Base-by-base conservation (phyloP, 2,797 vertebrate species). In the Siniperca undulata region DNA sequence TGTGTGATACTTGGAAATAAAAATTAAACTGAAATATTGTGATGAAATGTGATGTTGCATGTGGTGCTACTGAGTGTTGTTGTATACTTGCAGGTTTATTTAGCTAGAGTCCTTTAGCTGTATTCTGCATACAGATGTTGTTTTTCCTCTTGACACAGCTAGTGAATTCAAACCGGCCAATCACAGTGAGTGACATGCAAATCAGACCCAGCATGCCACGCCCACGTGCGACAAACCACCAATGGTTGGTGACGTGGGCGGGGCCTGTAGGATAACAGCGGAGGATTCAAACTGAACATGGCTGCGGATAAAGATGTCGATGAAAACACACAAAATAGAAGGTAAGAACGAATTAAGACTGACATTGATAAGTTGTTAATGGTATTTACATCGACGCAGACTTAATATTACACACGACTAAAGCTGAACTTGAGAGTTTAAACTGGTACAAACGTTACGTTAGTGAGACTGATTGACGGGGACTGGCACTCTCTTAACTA, bases 221-320 rank as follows among this genome's bases (percentile, higher is more conserved):
- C 92, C 91, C 50, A 64, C 4, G 0, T 40, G 14, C 0, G 3
- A 9, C 20, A 81, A 74, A 20, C 76, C 2, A 52, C 95, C 94
- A 95, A 95, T 95, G 73, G 73, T 1, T 10, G 56, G 1, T 0
- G 56, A 16, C 11, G 67, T 79, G 79, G 92, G 92, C 88, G 92
- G 88, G 38, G 84, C 68, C 30, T 65, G 24, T 0, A 16, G 38
- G 44, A 81, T 22, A 87, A 86, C 77, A 86, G 95, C 92, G 93
- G 90, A 81, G 88, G 90, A 95, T 96, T 96, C 95, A 95, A 96
- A 96, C 91, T 0, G 86, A 94, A 92, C 61, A 96, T 96, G 96
- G 94, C 96, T 73, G 92, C 95, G 13, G 94, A 91, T 65, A 94
- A 91, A 74, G 94, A 95, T 65, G 87, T 77, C 12, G 92, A 94